Evolutionary conservation across 2,113 vertebrate species (phyloP).

Genomic region (Lathamus discolor): DNA sequence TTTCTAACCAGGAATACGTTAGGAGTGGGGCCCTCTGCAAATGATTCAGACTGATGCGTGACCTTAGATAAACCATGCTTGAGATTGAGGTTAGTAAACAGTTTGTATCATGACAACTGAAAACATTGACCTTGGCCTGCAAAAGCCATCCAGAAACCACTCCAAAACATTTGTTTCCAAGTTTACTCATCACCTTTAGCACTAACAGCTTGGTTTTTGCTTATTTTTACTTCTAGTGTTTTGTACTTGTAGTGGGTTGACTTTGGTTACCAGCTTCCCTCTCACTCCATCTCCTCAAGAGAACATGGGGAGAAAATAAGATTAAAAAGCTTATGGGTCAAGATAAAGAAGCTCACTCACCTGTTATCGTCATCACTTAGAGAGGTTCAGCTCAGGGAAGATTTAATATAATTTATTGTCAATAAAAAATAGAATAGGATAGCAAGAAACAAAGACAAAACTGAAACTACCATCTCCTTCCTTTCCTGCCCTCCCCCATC

Average conservation of each 20-base stretch:
- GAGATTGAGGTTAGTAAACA: not conserved
- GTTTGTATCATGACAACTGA: not conserved
- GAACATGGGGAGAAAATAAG: not conserved
- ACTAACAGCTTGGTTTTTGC: not conserved
- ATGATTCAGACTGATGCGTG: not conserved
- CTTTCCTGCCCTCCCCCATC: not conserved
- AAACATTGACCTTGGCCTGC: not conserved
- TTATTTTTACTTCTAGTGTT: not conserved
- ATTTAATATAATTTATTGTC: not conserved
- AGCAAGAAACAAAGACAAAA: not conserved
- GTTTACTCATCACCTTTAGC: not conserved
- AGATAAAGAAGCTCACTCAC: not conserved
- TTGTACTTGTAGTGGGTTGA: not conserved
- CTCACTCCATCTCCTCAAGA: not conserved
- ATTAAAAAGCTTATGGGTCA: not conserved
- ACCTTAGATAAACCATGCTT: not conserved
- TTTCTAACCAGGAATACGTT: not conserved
- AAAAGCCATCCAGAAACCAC: not conserved
- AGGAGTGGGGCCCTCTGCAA: not conserved
- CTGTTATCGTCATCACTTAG: not conserved
- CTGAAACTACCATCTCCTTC: not conserved
- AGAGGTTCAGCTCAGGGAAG: not conserved
- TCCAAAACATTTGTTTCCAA: not conserved
- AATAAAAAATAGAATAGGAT: not conserved
- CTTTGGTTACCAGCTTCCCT: not conserved